phyloP scores from a whole-genome alignment of 2,113 vertebrate species.

The Natator depressus region DNA sequence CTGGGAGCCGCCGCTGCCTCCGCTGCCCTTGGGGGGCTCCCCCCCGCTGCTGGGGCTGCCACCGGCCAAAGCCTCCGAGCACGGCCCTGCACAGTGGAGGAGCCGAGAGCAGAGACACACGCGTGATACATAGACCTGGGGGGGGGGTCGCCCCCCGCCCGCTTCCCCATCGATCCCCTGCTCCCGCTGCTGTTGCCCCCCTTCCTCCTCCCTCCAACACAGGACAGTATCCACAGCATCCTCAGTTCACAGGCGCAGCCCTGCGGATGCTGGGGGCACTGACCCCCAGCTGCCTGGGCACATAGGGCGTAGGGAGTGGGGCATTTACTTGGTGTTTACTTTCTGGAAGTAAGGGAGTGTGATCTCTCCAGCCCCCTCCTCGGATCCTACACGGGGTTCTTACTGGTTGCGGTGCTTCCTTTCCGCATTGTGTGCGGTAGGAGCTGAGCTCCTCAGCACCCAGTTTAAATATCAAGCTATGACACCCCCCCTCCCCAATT shows the following conservation, averaged over 20 bases:
- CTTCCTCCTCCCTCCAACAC: background rate
- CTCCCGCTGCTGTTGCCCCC: background rate
- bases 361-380: background rate
- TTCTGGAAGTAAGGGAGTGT: no score
- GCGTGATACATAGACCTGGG: background rate
- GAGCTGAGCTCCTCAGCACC: background rate
- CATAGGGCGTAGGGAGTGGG: background rate
- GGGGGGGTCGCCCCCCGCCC: background rate
- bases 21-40: slow-evolving; percentile 84
- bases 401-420: background rate
- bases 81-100: slow-evolving; percentile 70
- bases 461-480: background rate
- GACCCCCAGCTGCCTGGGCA: background rate
- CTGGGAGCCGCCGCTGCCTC: slow-evolving; percentile 81
- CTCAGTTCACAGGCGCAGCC: background rate
- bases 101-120: slow-evolving; percentile 56
- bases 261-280: background rate
- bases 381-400: background rate
- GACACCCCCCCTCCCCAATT: background rate
- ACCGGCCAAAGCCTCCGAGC: slow-evolving; percentile 73
- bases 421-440: background rate
- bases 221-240: no score
- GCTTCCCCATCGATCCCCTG: background rate
- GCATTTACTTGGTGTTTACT: no score
- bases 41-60: slow-evolving; percentile 76